Conservation (phyloP, 2,888 invertebrate species). For the Drosophila picticornis region DNA sequence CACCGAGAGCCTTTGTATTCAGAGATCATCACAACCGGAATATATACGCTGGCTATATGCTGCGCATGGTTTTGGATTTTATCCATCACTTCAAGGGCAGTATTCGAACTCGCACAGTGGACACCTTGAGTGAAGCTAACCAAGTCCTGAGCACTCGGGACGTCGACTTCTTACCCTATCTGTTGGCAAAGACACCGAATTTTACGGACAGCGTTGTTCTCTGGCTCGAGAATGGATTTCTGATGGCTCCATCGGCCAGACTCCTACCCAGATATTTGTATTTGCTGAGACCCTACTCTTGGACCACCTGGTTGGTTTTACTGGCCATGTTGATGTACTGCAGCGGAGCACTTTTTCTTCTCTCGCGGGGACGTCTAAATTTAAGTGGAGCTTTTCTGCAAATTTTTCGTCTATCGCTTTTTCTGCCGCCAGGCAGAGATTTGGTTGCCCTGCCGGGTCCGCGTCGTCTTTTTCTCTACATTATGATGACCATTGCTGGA, state of each 20-base stretch:
- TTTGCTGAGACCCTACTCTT: slow-evolving; percentile 44
- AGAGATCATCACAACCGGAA: slow-evolving; percentile 41
- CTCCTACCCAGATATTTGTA: slow-evolving; percentile 56
- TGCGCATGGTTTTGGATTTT: slow-evolving; percentile 55
- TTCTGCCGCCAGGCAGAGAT: slow-evolving; percentile 35
- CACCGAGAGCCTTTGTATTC: slow-evolving; percentile 64
- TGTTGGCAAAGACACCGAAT: slow-evolving; percentile 46
- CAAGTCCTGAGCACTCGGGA: slow-evolving; percentile 38
- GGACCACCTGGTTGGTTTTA: slow-evolving; percentile 39
- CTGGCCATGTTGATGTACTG: slow-evolving; percentile 50
- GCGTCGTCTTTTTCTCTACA: slow-evolving; percentile 42
- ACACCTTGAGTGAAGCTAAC: slow-evolving; percentile 28
- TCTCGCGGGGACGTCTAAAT: slow-evolving; percentile 19
- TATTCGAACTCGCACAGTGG: slow-evolving; percentile 16
- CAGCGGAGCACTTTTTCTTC: slow-evolving; percentile 47
- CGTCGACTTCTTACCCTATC: slow-evolving; percentile 60
- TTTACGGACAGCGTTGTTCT: slow-evolving; percentile 58
- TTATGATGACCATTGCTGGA: slow-evolving; percentile 52
- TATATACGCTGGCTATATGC: slow-evolving; percentile 67
- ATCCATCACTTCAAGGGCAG: slow-evolving; percentile 67
- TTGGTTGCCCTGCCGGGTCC: slow-evolving; percentile 15
- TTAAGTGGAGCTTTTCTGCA: slow-evolving; percentile 50
- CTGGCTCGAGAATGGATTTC: slow-evolving; percentile 46
- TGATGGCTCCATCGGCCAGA: slow-evolving; percentile 60
- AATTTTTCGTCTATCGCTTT: slow-evolving; percentile 40